phyloP scores from a whole-genome alignment of 1,140 invertebrate genomes.

The Drosophila repletoides region DNA sequence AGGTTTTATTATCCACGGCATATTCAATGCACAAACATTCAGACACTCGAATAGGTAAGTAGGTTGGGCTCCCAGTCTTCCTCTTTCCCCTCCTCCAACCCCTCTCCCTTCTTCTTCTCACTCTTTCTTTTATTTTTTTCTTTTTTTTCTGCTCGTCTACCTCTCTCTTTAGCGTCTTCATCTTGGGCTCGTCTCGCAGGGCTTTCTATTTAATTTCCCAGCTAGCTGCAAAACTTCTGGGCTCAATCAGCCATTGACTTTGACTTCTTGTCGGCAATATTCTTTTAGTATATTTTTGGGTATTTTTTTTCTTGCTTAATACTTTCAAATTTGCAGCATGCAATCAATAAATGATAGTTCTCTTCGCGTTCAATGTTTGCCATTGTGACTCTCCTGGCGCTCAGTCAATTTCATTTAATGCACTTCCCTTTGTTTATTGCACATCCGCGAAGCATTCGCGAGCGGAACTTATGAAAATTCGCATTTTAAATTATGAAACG shows the following conservation, averaged over 20 bases:
- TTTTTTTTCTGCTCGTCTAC: background rate
- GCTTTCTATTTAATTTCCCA: slow-evolving; percentile 77
- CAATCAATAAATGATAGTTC: slow-evolving; percentile 45
- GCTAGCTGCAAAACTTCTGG: slow-evolving; percentile 57
- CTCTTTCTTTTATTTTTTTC: background rate
- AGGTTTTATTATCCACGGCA: slow-evolving; percentile 71
- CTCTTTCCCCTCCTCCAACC: slow-evolving; percentile 8
- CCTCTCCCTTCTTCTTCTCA: background rate
- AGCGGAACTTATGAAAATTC: background rate
- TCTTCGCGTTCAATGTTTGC: slow-evolving; percentile 22
- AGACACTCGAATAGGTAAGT: slow-evolving; percentile 78
- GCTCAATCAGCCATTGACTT: slow-evolving; percentile 49
- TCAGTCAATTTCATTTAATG: slow-evolving; percentile 30
- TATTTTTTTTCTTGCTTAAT: slow-evolving; percentile 10
- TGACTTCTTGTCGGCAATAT: slow-evolving; percentile 11
- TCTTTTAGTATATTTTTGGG: background rate
- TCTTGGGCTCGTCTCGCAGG: slow-evolving; percentile 35
- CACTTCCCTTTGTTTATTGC: slow-evolving; percentile 36
- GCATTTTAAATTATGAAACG: too few relatives aligned
- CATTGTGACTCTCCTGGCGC: slow-evolving; percentile 10
- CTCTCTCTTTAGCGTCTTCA: slow-evolving; percentile 4
- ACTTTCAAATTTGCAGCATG: slow-evolving; percentile 29
- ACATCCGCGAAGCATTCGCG: background rate
- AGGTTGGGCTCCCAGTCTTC: slow-evolving; percentile 56
- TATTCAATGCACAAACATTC: slow-evolving; percentile 77